phyloP scores from a whole-genome alignment of 2,888 invertebrate genomes.

The Pecten maximus region DNA sequence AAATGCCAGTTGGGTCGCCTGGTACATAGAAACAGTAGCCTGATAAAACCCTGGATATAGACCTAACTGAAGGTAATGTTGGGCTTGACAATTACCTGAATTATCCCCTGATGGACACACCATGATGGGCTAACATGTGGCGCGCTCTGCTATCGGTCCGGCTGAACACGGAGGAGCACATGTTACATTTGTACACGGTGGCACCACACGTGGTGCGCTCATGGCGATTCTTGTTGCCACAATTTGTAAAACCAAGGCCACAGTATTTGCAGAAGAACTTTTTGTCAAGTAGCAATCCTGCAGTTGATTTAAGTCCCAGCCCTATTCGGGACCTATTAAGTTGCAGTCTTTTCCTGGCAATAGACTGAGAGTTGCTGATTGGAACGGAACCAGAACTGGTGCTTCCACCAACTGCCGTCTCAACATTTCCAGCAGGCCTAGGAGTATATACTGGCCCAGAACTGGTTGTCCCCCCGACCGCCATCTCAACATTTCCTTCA shows the following conservation, averaged over 20 bases:
- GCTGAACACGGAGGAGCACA: slow-evolving; percentile 41
- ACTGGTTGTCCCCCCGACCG: neutral
- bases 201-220: slow-evolving; percentile 42
- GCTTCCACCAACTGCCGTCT: neutral
- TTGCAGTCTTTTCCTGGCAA: slow-evolving; percentile 29
- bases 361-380: neutral
- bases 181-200: slow-evolving; percentile 41
- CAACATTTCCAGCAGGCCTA: slow-evolving; percentile 23
- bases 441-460: neutral
- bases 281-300: slow-evolving; percentile 17
- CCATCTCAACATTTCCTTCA: slow-evolving; percentile 21
- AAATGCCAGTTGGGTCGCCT: too few species aligned
- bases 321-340: slow-evolving; percentile 8
- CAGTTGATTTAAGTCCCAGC: neutral
- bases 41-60: neutral
- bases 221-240: slow-evolving; percentile 44
- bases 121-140: slow-evolving; percentile 42
- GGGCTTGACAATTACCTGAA: neutral
- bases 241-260: slow-evolving; percentile 43
- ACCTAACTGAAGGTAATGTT: slow-evolving; percentile 1
- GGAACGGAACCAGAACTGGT: neutral
- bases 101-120: slow-evolving; percentile 39
- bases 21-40: too few species aligned
- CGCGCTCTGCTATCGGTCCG: slow-evolving; percentile 42
- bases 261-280: slow-evolving; percentile 42